A percentile compares a stretch with the other conserved stretches of the same genome.
Conservation (phyloP, 2,797 vertebrate genomes). For the Furcifer pardalis region DNA sequence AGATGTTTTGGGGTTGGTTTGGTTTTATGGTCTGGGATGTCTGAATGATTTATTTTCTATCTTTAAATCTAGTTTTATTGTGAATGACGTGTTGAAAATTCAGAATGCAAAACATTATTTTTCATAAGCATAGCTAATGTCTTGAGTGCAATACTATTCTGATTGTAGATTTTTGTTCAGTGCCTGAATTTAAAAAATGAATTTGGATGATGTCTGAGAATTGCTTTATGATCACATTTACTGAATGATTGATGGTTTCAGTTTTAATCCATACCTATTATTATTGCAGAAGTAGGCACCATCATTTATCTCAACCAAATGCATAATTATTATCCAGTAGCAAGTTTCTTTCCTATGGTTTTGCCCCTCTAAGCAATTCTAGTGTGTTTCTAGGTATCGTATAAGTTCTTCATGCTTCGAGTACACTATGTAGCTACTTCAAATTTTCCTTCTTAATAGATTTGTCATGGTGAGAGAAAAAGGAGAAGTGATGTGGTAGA, state of each 20-base stretch:
- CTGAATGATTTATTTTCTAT: background rate
- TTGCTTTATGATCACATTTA: too few relatives aligned
- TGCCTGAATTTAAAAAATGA: background rate
- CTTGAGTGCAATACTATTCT: background rate
- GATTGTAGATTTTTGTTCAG: background rate
- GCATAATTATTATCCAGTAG: background rate
- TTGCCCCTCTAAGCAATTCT: background rate
- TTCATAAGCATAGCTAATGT: background rate
- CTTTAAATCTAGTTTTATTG: constrained; percentile 14
- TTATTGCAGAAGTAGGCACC: background rate
- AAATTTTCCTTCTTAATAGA: background rate
- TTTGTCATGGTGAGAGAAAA: background rate
- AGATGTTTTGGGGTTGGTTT: too few relatives aligned
- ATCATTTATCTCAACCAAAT: background rate
- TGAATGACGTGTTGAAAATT: background rate
- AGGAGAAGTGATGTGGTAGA: background rate
- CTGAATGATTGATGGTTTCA: too few relatives aligned
- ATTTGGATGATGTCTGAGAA: background rate
- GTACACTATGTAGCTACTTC: background rate
- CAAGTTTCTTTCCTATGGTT: too few relatives aligned
- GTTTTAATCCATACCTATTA: background rate
- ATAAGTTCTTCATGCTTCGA: background rate
- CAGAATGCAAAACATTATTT: rapidly evolving
- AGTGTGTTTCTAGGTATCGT: background rate
- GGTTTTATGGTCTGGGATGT: background rate